phyloP scores from a whole-genome alignment of 1,140 invertebrate species.

The Radopholus similis region DNA sequence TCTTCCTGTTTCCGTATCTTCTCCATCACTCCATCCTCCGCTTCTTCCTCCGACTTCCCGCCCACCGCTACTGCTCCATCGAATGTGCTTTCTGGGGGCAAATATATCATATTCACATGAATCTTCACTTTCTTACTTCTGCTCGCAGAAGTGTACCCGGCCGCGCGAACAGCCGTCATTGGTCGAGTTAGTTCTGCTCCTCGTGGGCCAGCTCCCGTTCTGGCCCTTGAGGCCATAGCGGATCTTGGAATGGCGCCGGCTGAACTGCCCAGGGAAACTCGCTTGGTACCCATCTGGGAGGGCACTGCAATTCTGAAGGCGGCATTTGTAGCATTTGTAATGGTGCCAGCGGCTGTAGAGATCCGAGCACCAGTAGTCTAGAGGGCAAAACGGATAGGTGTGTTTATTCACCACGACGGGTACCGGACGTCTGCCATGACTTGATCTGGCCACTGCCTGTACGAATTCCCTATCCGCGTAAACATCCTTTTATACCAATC shows the following conservation, averaged over 20 bases:
- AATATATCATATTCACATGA: neutral
- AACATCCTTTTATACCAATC: constrained; percentile 45
- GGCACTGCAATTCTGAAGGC: neutral
- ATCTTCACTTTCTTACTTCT: constrained; percentile 48
- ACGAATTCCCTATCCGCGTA: constrained; percentile 48
- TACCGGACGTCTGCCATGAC: constrained; percentile 55
- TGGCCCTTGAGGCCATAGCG: neutral
- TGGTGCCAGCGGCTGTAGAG: neutral
- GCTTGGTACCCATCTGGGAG: constrained; percentile 11
- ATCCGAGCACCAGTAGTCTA: neutral
- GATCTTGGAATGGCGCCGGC: neutral
- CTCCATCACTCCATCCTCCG: constrained; percentile 62
- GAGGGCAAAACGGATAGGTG: neutral
- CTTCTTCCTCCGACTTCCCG: constrained; percentile 15
- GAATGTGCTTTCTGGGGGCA: constrained; percentile 66
- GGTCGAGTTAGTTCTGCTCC: constrained; percentile 67
- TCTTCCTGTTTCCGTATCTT: constrained; percentile 77
- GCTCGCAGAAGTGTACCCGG: constrained; percentile 79
- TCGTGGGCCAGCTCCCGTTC: constrained; percentile 16
- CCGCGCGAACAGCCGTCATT: constrained; percentile 89
- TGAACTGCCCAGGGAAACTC: neutral
- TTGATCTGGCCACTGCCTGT: constrained; percentile 47
- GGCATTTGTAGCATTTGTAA: too few relatives aligned
- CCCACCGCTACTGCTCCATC: constrained; percentile 70
- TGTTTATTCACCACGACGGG: constrained; percentile 6